Conservation (phyloP, 2,888 invertebrate species). For the Syrphus vitripennis region DNA sequence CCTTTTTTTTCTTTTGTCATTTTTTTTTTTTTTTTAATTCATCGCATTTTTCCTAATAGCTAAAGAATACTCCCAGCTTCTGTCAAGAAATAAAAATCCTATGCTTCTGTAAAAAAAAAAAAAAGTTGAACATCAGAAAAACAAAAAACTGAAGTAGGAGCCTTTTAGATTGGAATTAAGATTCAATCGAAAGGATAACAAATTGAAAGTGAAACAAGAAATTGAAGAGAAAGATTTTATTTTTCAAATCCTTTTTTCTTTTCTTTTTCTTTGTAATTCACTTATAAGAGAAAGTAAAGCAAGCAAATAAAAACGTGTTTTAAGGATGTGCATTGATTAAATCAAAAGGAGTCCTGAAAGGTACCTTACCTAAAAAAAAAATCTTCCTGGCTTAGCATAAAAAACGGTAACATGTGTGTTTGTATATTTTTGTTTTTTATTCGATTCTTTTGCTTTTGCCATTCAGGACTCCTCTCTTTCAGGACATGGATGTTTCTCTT, state of each 20-base stretch:
- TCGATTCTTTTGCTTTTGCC: background rate
- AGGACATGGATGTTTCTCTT: conserved; percentile 38
- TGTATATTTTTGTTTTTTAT: background rate
- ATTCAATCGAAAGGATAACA: conserved; percentile 42
- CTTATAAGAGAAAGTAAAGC: conserved; percentile 2
- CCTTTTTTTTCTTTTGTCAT: conserved; percentile 8
- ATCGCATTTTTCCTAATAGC: conserved; percentile 29
- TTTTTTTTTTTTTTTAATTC: conserved; percentile 19
- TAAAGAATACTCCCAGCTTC: conserved; percentile 11
- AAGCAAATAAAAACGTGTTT: conserved; percentile 35
- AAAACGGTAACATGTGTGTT: background rate
- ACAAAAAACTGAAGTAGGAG: conserved; percentile 20
- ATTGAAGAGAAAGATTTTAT: background rate
- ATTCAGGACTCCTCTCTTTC: background rate
- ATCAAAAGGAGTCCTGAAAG: conserved; percentile 32
- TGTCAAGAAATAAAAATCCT: conserved; percentile 13
- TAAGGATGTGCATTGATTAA: conserved; percentile 48
- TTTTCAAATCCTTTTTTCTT: conserved; percentile 22
- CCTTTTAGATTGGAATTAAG: conserved; percentile 13
- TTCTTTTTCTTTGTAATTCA: background rate
- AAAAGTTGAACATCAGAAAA: background rate
- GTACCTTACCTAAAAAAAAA: conserved; percentile 9
- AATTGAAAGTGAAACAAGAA: conserved; percentile 40
- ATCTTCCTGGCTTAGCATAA: background rate
- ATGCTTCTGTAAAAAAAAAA: conserved; percentile 17